Conservation (phyloP, 2,113 vertebrate species). For the Catharus fuscescens region DNA sequence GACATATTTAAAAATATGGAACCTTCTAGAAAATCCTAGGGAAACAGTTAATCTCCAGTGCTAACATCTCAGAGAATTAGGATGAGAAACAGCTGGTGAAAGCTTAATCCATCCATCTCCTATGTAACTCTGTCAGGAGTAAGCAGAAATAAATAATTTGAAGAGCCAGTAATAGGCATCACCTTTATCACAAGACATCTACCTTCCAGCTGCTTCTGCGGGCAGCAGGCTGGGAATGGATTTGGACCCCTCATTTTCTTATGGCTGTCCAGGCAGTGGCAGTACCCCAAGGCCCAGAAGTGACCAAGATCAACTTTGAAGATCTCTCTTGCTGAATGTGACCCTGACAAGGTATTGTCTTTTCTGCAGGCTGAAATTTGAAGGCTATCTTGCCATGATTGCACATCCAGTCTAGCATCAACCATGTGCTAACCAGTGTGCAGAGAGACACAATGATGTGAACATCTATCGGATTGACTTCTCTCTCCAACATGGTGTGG, state of each 20-base stretch:
- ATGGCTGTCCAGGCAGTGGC: background rate
- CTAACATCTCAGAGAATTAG: background rate
- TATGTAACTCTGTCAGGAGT: background rate
- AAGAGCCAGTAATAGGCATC: background rate
- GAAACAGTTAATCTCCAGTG: background rate
- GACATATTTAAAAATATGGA: background rate
- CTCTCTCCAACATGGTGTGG: background rate
- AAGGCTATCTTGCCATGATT: background rate
- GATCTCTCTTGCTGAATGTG: background rate
- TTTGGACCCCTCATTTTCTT: background rate
- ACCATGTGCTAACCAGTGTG: background rate
- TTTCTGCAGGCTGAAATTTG: background rate
- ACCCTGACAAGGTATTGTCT: background rate
- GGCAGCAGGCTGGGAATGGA: background rate
- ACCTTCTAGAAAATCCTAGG: background rate
- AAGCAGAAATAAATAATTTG: background rate
- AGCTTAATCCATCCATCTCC: slow-evolving; percentile 9
- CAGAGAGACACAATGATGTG: background rate
- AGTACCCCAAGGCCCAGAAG: background rate
- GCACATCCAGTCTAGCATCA: background rate
- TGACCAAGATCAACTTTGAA: background rate
- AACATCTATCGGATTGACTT: background rate
- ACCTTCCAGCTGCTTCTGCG: background rate
- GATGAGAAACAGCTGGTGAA: background rate
- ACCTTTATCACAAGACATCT: background rate